Conservation (phyloP, 2,113 vertebrate species). For the Otus sunia region DNA sequence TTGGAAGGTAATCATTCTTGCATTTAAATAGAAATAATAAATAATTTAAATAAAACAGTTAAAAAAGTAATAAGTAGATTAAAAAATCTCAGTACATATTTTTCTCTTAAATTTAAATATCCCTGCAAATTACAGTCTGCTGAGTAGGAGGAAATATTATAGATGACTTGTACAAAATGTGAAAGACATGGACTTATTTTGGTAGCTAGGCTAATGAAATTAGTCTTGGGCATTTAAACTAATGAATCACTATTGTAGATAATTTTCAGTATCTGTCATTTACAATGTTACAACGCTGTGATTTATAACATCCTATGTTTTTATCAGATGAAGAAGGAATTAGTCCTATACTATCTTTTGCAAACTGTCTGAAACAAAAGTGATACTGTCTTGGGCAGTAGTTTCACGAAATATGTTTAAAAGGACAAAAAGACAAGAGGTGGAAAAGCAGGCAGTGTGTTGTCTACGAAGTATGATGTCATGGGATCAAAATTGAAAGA, state of each 20-base stretch:
- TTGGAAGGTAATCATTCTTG: not conserved
- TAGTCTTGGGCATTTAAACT: not conserved
- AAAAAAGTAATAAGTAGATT: not conserved
- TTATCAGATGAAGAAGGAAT: not conserved
- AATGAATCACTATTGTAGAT: not conserved
- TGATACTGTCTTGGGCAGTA: not conserved
- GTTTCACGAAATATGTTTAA: not conserved
- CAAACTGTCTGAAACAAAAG: not conserved
- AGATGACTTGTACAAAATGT: not conserved
- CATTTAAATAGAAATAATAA: not conserved
- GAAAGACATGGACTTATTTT: not conserved
- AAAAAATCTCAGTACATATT: not conserved
- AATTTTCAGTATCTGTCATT: not conserved
- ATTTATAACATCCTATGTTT: not conserved
- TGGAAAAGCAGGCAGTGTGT: not conserved
- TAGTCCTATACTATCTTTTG: too few species aligned
- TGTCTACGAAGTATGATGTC: not conserved
- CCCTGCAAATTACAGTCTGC: not conserved
- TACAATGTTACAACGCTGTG: fast-evolving
- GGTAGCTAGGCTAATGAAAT: not conserved
- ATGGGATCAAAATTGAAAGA: not conserved
- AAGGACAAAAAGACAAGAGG: not conserved
- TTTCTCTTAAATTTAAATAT: not conserved
- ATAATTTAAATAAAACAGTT: too few species aligned
- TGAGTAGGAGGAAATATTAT: not conserved